Conservation (phyloP, 2,113 vertebrate species). For the Verasper variegatus region DNA sequence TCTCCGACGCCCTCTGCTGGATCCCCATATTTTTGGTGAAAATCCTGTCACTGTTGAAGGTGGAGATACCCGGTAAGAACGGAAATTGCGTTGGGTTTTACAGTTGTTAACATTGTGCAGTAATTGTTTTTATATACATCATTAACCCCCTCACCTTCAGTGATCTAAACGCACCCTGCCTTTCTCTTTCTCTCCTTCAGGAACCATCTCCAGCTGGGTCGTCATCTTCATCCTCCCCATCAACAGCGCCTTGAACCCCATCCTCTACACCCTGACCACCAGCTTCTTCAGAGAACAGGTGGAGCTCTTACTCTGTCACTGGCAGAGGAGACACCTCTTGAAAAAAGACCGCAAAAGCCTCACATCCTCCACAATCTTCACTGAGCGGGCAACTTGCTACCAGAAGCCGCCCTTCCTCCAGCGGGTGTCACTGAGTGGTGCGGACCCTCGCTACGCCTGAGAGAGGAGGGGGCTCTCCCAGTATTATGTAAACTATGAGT, state of each 20-base stretch:
- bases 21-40: slow-evolving; percentile 86
- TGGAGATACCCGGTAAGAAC: slow-evolving; percentile 83
- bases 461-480: neutral
- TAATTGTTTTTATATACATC: too few relatives aligned
- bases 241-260: slow-evolving; percentile 87
- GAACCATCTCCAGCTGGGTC: slow-evolving; percentile 83
- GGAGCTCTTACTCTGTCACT: slow-evolving; percentile 82
- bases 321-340: slow-evolving; percentile 72
- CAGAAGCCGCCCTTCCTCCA: slow-evolving; percentile 71
- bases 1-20: slow-evolving; percentile 95
- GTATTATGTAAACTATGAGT: slow-evolving; percentile 14
- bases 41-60: slow-evolving; percentile 80
- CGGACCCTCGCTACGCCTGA: slow-evolving; percentile 76
- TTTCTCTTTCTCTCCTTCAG: slow-evolving; percentile 64
- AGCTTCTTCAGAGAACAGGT: slow-evolving; percentile 88
- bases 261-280: slow-evolving; percentile 86
- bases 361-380: slow-evolving; percentile 75
- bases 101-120: neutral
- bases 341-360: slow-evolving; percentile 80
- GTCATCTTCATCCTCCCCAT: slow-evolving; percentile 87
- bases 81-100: neutral
- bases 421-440: slow-evolving; percentile 59
- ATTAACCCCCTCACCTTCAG: too few relatives aligned
- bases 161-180: neutral
- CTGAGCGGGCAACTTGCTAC: slow-evolving; percentile 64